Conservation (phyloP, 2,113 vertebrate genomes). For the Leiothrix lutea region DNA sequence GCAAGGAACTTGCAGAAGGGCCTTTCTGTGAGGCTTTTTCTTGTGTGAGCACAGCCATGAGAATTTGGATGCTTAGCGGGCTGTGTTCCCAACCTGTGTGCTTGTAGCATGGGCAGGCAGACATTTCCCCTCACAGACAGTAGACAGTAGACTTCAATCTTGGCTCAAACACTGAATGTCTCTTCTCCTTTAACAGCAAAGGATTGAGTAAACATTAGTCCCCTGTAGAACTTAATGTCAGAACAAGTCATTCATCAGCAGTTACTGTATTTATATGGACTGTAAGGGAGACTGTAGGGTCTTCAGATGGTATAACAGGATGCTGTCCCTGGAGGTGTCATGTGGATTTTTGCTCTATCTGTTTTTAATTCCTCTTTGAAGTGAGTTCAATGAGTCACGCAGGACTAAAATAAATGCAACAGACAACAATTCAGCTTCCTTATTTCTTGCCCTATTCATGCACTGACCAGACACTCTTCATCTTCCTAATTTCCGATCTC, state of each 20-base stretch:
- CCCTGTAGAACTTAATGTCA: not conserved
- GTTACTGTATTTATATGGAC: not conserved
- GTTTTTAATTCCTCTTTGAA: slow-evolving; percentile 37
- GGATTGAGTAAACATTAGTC: not conserved
- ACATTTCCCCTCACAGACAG: not conserved
- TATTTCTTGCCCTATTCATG: not conserved
- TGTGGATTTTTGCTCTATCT: not conserved
- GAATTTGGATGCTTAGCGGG: not conserved
- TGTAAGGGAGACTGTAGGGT: not conserved
- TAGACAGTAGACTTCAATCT: not conserved
- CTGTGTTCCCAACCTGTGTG: not conserved
- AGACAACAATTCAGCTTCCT: not conserved
- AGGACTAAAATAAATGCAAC: not conserved
- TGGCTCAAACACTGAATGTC: not conserved
- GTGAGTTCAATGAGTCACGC: not conserved
- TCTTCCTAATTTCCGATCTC: not conserved
- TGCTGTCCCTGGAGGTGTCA: not conserved
- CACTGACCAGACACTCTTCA: not conserved
- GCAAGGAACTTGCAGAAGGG: not conserved
- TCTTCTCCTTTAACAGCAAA: not conserved
- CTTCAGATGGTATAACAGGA: not conserved
- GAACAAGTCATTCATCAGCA: not conserved
- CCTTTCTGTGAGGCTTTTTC: not conserved
- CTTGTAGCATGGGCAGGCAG: not conserved
- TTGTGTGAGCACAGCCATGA: not conserved